Base-by-base conservation (phyloP, 2,797 vertebrate genomes). In the Alfaro cultratus region DNA sequence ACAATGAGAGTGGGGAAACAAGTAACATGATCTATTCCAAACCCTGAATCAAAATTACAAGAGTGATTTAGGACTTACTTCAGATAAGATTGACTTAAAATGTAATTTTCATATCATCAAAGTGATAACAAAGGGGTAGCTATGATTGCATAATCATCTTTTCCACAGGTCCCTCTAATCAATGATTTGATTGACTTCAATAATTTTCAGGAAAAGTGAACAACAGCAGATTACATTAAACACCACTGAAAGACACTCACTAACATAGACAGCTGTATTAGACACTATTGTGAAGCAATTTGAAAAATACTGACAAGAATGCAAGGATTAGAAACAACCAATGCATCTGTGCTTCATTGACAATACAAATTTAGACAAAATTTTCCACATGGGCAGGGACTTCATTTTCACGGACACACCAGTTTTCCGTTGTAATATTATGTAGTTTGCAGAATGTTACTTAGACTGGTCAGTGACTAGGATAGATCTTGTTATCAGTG, bases 51-150 rank as follows among this genome's bases (percentile, higher is more conserved):
- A 68, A 72, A 72, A 83, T n/a, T 46, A 43, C 43, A 83, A 80
- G 80, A 77, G 79, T 85, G 83, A 85, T 88, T 83, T 80, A 82
- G 82, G 82, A 47, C 60, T 74, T 74, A 23, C 80, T 82, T 31
- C 53, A 79, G 72, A 78, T 57, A n/a, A 53, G 68, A 73, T n/a
- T 79, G 74, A 76, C 23, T 81, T 68, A 23, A 68, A 39, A 39
- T 41, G 18, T 21, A 67, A 72, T 53, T 23, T 78, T 34, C 43
- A 79, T 75, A 55, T 60, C 15, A 34, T 67, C 39, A 11, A 73
- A 70, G 60, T 71, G 86, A 88, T 80, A 80, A 85, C 76, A 81
- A 81, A 77, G 55, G 21, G 53, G 71, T 76, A 72, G 47, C 80
- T 80, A 79, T 75, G 78, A 71, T 74, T 34, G 34, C 68, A 47